phyloP scores from a whole-genome alignment of 2,113 vertebrate genomes.

The Chloropsis cyanopogon region DNA sequence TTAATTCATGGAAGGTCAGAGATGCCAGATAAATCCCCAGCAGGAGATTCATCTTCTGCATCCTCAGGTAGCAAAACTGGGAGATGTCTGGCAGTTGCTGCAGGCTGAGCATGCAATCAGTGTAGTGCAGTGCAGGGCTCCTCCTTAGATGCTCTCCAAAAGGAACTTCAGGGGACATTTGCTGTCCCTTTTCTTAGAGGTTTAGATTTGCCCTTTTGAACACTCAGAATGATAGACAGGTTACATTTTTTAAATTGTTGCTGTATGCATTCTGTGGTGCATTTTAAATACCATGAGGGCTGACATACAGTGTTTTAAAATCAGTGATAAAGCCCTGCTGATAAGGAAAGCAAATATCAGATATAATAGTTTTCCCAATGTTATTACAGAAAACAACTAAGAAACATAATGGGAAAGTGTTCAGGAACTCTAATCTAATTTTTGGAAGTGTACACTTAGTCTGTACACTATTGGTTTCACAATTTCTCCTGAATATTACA shows the following conservation, averaged over 20 bases:
- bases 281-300: neutral
- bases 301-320: neutral
- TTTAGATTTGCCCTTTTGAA: neutral
- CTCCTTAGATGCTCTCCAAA: neutral
- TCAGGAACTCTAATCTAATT: neutral
- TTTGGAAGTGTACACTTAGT: neutral
- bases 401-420: neutral
- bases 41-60: neutral
- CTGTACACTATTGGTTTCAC: neutral
- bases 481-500: neutral
- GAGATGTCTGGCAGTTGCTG: rapidly evolving
- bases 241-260: neutral
- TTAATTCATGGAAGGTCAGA: neutral
- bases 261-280: neutral
- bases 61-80: neutral
- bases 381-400: neutral
- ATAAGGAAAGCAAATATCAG: neutral
- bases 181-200: neutral
- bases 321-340: neutral
- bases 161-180: neutral
- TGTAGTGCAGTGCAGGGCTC: neutral
- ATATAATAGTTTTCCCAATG: neutral
- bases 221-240: neutral
- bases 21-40: neutral
- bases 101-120: rapidly evolving